These are phyloP conservation scores for Alviniconcha marisindica DNA, from an alignment of 1,140 invertebrate species.

Conservation along the genomic window DNA sequence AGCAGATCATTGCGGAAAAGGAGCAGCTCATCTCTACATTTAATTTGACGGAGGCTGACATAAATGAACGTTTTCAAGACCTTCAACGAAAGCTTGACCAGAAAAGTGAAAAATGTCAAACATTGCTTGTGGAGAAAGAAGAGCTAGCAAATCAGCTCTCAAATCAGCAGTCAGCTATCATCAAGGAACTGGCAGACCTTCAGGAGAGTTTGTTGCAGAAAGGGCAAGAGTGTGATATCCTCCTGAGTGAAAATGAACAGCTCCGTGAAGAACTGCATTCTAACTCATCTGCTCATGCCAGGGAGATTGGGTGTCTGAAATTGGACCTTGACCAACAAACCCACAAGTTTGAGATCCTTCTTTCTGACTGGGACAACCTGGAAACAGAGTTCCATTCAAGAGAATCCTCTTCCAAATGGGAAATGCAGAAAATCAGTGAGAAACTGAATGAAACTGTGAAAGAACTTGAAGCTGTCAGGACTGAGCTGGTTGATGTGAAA, in stretches of 20 bases:
- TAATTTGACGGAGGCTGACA: neutral
- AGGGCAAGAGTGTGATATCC: constrained; percentile 1
- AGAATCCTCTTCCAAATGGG: neutral
- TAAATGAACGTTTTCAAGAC: neutral
- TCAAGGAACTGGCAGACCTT: neutral
- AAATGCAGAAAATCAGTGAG: neutral
- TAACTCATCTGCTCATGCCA: neutral
- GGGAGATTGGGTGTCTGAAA: neutral
- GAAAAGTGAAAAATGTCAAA: neutral
- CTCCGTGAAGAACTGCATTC: constrained; percentile 11
- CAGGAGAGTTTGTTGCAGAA: neutral
- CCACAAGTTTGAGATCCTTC: neutral
- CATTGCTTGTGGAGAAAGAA: neutral
- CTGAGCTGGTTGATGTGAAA: neutral
- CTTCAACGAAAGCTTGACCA: neutral
- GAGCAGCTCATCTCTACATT: neutral
- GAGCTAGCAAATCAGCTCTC: neutral
- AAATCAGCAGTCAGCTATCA: neutral
- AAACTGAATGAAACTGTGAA: constrained; percentile 4
- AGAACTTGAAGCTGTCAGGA: neutral
- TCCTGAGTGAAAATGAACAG: constrained; percentile 14
- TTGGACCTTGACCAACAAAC: neutral
- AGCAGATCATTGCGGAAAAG: neutral
- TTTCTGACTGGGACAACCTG: neutral
- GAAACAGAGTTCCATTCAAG: neutral